Evolutionary conservation across 2,888 invertebrate species (phyloP).

Genomic region (Crematogaster levior): DNA sequence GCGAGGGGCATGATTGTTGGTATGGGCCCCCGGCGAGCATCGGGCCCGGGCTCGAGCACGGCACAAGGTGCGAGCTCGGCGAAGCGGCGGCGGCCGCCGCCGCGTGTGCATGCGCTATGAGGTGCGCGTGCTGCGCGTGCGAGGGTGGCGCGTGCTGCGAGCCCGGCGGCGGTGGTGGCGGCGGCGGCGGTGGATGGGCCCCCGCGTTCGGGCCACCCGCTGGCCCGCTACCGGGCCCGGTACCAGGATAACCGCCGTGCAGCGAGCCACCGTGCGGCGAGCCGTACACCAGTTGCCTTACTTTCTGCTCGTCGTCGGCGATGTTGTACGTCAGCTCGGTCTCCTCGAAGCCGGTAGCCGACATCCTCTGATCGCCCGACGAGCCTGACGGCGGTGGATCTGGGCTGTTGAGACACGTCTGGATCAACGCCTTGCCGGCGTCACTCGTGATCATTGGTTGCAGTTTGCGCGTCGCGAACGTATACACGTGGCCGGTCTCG

Average conservation of each 20-base stretch:
- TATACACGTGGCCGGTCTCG: slow-evolving; percentile 99
- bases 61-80: slow-evolving; percentile 87
- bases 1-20: slow-evolving; percentile 91
- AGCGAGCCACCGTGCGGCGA: slow-evolving; percentile 89
- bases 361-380: slow-evolving; percentile 97
- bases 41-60: slow-evolving; percentile 90
- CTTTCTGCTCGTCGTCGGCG: slow-evolving; percentile 98
- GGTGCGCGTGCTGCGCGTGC: slow-evolving; percentile 88
- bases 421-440: slow-evolving; percentile 98
- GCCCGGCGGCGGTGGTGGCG: slow-evolving; percentile 86
- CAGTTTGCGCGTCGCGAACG: slow-evolving; percentile 99
- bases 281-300: slow-evolving; percentile 97
- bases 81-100: slow-evolving; percentile 87
- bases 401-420: slow-evolving; percentile 99
- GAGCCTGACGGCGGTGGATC: slow-evolving; percentile 92
- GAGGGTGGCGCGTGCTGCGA: slow-evolving; percentile 86
- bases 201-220: slow-evolving; percentile 81
- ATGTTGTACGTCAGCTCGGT: slow-evolving; percentile 99
- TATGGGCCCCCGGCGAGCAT: slow-evolving; percentile 88
- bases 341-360: slow-evolving; percentile 99
- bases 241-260: slow-evolving; percentile 82
- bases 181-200: slow-evolving; percentile 87
- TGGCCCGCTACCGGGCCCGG: slow-evolving; percentile 81
- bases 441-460: slow-evolving; percentile 99
- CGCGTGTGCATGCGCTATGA: slow-evolving; percentile 83